Evolutionary conservation across 2,888 invertebrate genomes (phyloP), one percentile per base, ranked within the genome.

Genomic region (Drosophila nr. perissopoda): DNA sequence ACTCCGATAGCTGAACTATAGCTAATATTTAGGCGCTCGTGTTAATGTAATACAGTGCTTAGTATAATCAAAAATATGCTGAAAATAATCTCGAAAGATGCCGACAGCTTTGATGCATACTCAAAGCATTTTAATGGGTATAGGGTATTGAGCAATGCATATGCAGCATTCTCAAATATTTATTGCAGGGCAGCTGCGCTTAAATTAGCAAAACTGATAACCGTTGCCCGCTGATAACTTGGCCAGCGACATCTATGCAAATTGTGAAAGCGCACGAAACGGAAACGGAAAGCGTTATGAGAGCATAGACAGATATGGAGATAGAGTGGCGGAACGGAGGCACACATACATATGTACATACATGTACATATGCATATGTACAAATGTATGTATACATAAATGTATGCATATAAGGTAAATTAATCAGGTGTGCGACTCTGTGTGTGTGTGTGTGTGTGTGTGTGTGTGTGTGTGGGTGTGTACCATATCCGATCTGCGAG

Each of bases 271-370:
- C 65, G 59, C 49, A 57, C 53, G 54, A 67, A 73, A 69, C 83
- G 87, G 83, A 83, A 83, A 83, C 83, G 87, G 87, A 86, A 86
- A 86, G 56, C 81, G 83, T 73, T 83, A 54, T 77, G 60, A 34
- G 69, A 68, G 66, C 33, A 53, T 64, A 70, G 65, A 63, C 67
- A 34, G 73, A 61, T 62, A 29, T 45, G 42, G 25, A 38, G 49
- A 40, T 13, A 45, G 36, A 57, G 18, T 29, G 31, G 51, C 18
- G 49, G 11, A 49, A 33, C 16, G 6, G 36, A 16, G 36, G 6
- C 6, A 61, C 29, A 31, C 48, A 40, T 40, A 7, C 13, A 40
- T 42, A 57, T 53, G 58, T 69, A 21, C 21, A 21, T 21, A 21
- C 21, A 21, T 21, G 21, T 21, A 21, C 21, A 21, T 21, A 1